These are phyloP conservation scores for Mesitornis unicolor DNA, from an alignment of 2,113 vertebrate species.

Conservation along the genomic window DNA sequence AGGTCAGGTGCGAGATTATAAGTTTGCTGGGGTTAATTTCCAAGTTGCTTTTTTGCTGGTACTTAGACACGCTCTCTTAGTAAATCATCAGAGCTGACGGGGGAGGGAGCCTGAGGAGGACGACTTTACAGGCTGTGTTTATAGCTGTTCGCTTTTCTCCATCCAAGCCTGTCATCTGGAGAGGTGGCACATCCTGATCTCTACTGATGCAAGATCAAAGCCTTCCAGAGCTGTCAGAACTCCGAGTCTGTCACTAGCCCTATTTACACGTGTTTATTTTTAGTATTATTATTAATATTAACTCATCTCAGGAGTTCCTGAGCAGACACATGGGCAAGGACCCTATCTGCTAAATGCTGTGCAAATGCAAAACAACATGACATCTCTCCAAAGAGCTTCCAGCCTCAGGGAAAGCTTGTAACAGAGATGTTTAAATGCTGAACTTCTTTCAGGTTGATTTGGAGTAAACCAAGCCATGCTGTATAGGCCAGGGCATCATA, in stretches of 20 bases:
- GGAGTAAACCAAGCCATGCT: neutral
- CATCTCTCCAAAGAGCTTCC: neutral
- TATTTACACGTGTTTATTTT: constrained; percentile 36
- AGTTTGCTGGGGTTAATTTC: constrained; percentile 23
- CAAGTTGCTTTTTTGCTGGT: neutral
- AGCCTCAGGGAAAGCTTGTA: neutral
- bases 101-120: neutral
- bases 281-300: constrained; percentile 25
- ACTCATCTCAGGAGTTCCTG: neutral
- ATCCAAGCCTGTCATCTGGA: neutral
- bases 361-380: neutral
- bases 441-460: neutral
- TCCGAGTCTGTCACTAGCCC: neutral
- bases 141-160: neutral
- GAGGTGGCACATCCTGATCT: neutral
- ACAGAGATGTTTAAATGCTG: neutral
- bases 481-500: neutral
- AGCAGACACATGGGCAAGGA: neutral
- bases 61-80: neutral
- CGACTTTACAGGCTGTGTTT: neutral
- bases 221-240: neutral
- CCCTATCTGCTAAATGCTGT: neutral
- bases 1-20: neutral
- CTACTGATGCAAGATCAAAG: constrained; percentile 25
- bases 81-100: constrained; percentile 17